These are phyloP conservation scores for Drosophila ambigua DNA, from an alignment of 1,140 invertebrate genomes.

Conservation along the genomic window DNA sequence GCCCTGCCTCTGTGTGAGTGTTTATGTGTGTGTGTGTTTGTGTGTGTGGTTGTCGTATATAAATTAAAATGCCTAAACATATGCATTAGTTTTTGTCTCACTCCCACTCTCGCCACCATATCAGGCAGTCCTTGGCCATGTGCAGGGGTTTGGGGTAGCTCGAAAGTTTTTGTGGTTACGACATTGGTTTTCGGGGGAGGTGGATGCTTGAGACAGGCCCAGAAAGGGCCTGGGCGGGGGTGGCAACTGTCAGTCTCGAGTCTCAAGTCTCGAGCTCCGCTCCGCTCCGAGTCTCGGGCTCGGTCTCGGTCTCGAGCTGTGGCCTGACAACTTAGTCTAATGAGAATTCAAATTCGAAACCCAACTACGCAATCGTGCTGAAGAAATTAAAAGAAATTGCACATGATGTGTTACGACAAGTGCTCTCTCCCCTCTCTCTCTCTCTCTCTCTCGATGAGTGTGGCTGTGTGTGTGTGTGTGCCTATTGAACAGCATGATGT, in stretches of 20 bases:
- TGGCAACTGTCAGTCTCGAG: constrained; percentile 39
- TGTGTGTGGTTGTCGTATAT: constrained; percentile 62
- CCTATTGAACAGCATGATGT: constrained; percentile 30
- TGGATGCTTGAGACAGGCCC: constrained; percentile 56
- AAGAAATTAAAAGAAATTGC: constrained; percentile 82
- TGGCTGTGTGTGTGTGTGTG: neutral
- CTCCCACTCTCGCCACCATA: constrained; percentile 26
- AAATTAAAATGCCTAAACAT: constrained; percentile 83
- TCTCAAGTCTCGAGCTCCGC: constrained; percentile 45
- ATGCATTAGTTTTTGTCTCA: constrained; percentile 82
- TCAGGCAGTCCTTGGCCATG: constrained; percentile 21
- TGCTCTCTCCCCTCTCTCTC: too few species aligned
- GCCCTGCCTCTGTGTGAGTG: neutral
- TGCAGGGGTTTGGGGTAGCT: constrained; percentile 39
- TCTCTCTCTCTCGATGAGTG: too few species aligned
- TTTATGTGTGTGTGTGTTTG: constrained; percentile 8
- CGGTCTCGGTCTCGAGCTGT: constrained; percentile 63
- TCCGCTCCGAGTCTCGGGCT: constrained; percentile 2
- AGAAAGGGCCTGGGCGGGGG: neutral
- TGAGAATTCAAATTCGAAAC: constrained; percentile 82
- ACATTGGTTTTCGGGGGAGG: constrained; percentile 66
- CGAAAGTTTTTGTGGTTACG: constrained; percentile 80
- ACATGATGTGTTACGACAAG: constrained; percentile 50
- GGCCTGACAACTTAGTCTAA: constrained; percentile 81
- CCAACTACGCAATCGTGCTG: constrained; percentile 79